phyloP scores from a whole-genome alignment of 1,140 invertebrate genomes.

The Atta texana region DNA sequence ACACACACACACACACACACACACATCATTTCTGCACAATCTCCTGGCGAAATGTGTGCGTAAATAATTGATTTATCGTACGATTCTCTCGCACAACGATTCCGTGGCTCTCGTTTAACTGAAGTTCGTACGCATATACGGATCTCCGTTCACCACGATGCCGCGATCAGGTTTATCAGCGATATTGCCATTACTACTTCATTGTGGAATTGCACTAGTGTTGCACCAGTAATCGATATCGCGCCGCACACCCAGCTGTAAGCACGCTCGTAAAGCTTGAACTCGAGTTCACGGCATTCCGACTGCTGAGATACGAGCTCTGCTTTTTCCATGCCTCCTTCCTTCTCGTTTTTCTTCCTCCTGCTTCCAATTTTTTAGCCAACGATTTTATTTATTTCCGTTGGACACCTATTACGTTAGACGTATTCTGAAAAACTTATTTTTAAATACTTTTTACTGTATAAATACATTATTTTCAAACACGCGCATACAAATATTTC shows the following conservation, averaged over 20 bases:
- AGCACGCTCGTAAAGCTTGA: conserved; percentile 78
- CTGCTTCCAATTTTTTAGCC: conserved; percentile 6
- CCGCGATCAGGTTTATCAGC: conserved; percentile 69
- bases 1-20: too few relatives aligned
- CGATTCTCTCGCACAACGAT: conserved; percentile 55
- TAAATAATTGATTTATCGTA: conserved; percentile 73
- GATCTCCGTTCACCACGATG: conserved; percentile 44
- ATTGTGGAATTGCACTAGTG: conserved; percentile 78
- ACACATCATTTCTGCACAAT: not conserved
- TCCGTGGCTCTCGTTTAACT: conserved; percentile 37
- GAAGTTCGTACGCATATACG: conserved; percentile 62
- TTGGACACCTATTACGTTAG: not conserved
- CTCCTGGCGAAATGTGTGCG: conserved; percentile 6
- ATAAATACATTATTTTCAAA: not conserved
- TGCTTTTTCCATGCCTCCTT: not conserved
- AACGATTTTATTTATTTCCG: not conserved
- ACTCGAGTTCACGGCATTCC: conserved; percentile 78
- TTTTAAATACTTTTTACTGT: not conserved
- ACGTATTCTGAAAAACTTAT: not conserved
- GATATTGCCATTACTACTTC: conserved; percentile 79
- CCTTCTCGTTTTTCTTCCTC: not conserved
- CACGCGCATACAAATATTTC: conserved; percentile 1
- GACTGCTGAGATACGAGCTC: conserved; percentile 60
- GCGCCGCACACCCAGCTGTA: conserved; percentile 70
- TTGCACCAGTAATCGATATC: conserved; percentile 80